phyloP scores from a whole-genome alignment of 2,113 vertebrate species.

The Castor canadensis region DNA sequence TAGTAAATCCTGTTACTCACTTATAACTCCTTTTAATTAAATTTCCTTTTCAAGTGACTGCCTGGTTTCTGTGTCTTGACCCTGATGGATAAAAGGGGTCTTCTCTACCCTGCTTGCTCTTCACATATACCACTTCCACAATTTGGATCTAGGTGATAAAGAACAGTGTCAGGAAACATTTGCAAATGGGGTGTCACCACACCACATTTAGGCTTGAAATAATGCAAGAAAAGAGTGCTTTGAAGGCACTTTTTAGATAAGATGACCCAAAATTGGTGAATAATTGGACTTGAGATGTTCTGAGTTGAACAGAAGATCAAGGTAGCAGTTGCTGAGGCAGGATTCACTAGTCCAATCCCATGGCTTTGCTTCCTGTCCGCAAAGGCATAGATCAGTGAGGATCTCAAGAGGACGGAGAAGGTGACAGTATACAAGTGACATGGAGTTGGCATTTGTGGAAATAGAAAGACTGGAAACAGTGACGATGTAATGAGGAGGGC shows the following conservation, averaged over 20 bases:
- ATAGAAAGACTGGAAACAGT: neutral
- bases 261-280: neutral
- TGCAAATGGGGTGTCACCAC: neutral
- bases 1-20: neutral
- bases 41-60: neutral
- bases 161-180: neutral
- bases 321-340: neutral
- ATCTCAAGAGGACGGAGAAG: neutral
- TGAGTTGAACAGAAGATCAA: neutral
- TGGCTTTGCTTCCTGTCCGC: fast-evolving
- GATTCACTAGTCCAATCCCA: neutral
- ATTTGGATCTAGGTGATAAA: neutral
- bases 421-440: neutral
- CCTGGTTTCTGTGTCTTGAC: neutral
- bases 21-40: neutral
- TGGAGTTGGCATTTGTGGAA: neutral
- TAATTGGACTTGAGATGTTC: neutral
- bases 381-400: neutral
- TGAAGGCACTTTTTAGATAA: too few species aligned
- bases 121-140: neutral
- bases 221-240: neutral
- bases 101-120: neutral
- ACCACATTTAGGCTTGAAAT: neutral
- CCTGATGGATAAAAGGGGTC: neutral
- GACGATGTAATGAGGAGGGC: neutral